phyloP scores from a whole-genome alignment of 1,140 invertebrate genomes.

The Leptinotarsa undecemlineata region DNA sequence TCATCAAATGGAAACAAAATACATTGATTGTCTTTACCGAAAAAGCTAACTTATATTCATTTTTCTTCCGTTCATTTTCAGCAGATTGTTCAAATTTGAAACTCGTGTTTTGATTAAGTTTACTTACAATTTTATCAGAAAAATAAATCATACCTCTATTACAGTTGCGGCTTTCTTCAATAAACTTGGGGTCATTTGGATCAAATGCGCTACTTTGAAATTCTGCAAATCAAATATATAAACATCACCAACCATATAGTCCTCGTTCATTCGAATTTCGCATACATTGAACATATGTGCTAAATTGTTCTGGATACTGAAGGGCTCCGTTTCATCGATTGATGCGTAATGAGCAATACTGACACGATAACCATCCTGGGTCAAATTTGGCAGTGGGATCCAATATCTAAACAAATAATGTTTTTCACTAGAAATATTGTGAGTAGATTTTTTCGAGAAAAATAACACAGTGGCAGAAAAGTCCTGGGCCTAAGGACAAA shows the following conservation, averaged over 20 bases:
- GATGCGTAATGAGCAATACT: constrained; percentile 28
- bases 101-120: too few relatives aligned
- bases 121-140: too few relatives aligned
- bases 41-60: too few relatives aligned
- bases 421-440: too few relatives aligned
- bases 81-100: too few relatives aligned
- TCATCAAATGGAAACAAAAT: too few relatives aligned
- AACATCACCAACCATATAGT: constrained; percentile 29
- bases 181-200: constrained; percentile 27
- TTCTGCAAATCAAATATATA: constrained; percentile 36
- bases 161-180: constrained; percentile 31
- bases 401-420: constrained; percentile 27
- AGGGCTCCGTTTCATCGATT: constrained; percentile 22
- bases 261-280: constrained; percentile 37
- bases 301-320: constrained; percentile 27
- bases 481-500: too few relatives aligned
- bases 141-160: constrained; percentile 27
- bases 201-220: constrained; percentile 25
- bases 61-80: too few relatives aligned
- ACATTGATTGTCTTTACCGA: too few relatives aligned
- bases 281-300: constrained; percentile 34
- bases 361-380: constrained; percentile 30
- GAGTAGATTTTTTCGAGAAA: too few relatives aligned
- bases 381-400: constrained; percentile 34
- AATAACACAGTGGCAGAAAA: too few relatives aligned